phyloP scores from a whole-genome alignment of 2,113 vertebrate genomes.

The Isurus oxyrinchus region DNA sequence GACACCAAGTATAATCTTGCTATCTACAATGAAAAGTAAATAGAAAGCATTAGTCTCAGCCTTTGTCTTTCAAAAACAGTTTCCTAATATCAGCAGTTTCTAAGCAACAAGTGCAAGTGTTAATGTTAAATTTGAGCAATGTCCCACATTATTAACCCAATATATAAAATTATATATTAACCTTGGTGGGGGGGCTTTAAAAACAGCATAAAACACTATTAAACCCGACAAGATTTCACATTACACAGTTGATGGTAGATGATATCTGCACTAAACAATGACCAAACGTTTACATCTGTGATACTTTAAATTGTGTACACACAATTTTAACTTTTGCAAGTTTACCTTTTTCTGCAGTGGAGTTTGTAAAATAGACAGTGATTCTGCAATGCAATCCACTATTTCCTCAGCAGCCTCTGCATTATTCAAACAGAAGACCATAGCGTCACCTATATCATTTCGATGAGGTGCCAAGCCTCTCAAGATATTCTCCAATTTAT shows the following conservation, averaged over 20 bases:
- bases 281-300: not conserved
- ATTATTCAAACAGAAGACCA: constrained; percentile 65
- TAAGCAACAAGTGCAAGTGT: not conserved
- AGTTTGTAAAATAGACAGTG: constrained; percentile 58
- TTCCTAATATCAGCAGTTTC: not conserved
- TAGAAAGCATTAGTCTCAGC: not conserved
- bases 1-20: constrained; percentile 66
- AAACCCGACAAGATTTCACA: not conserved
- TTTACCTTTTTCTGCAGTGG: constrained; percentile 57
- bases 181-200: not conserved
- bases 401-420: constrained; percentile 69
- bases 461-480: constrained; percentile 56
- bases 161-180: not conserved
- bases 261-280: not conserved
- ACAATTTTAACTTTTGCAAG: not conserved
- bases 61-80: too few relatives aligned
- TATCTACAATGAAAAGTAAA: constrained; percentile 49
- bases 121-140: not conserved
- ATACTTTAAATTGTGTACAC: not conserved
- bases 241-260: not conserved
- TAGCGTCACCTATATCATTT: constrained; percentile 55
- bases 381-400: constrained; percentile 58
- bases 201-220: not conserved
- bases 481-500: constrained; percentile 57
- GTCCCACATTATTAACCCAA: not conserved